These are phyloP conservation scores for Odocoileus hemionus DNA, from an alignment of 2,113 vertebrate genomes.

Conservation along the genomic window DNA sequence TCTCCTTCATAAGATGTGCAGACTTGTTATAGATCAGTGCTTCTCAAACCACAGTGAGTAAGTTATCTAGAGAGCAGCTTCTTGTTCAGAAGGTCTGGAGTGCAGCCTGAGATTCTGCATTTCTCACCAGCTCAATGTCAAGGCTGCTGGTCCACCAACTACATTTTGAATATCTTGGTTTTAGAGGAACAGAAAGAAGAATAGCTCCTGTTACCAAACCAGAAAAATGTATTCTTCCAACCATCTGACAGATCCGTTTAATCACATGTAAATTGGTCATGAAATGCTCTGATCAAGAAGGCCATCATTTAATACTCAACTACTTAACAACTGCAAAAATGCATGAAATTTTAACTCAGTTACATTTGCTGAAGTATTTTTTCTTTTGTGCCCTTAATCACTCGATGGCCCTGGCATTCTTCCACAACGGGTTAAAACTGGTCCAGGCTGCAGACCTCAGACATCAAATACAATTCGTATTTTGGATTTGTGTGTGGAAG, in stretches of 20 bases:
- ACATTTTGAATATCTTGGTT: not conserved
- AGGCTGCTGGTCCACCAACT: not conserved
- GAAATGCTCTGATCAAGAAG: not conserved
- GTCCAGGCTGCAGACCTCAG: not conserved
- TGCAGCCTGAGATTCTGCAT: not conserved
- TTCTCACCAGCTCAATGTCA: not conserved
- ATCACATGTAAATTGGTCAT: not conserved
- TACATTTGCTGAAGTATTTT: constrained; percentile 21
- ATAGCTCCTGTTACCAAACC: not conserved
- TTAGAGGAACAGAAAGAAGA: not conserved
- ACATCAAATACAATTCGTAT: not conserved
- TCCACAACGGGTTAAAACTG: constrained; percentile 13
- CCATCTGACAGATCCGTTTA: not conserved
- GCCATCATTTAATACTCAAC: not conserved
- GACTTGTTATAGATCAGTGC: not conserved
- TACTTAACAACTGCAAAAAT: not conserved
- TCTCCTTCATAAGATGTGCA: not conserved
- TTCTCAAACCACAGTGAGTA: not conserved
- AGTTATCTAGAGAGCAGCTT: not conserved
- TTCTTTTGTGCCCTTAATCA: not conserved
- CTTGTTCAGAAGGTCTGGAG: not conserved
- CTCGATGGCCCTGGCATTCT: not conserved
- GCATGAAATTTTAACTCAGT: not conserved
- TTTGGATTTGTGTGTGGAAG: constrained; percentile 30
- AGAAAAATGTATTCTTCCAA: constrained; percentile 12